phyloP scores from a whole-genome alignment of 2,113 vertebrate genomes.

The Mormyrus lacerda region DNA sequence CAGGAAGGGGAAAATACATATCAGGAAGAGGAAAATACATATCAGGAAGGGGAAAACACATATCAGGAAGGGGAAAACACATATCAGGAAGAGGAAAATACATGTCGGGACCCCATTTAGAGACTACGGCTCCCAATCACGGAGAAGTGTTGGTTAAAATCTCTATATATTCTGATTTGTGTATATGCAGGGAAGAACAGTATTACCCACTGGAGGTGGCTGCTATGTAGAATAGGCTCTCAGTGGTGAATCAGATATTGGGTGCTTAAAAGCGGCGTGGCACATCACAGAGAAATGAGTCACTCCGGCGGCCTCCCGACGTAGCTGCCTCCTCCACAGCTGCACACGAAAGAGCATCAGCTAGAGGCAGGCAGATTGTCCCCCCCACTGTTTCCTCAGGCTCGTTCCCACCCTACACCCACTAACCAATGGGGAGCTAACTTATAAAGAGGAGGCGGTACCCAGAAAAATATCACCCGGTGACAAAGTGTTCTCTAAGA shows the following conservation, averaged over 20 bases:
- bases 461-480: neutral
- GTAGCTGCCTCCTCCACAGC: neutral
- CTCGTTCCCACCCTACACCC: neutral
- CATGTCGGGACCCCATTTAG: neutral
- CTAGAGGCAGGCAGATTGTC: neutral
- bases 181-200: neutral
- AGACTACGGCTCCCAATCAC: neutral
- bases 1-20: too few species aligned
- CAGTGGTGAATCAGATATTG: conserved; percentile 15
- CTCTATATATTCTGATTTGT: neutral
- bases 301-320: neutral
- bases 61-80: too few species aligned
- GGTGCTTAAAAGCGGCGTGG: neutral
- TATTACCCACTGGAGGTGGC: neutral
- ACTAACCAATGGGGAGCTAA: neutral
- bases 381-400: neutral
- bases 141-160: neutral
- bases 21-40: too few species aligned
- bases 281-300: neutral
- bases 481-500: neutral
- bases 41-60: too few species aligned
- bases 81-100: too few species aligned
- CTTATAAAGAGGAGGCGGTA: neutral
- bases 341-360: neutral
- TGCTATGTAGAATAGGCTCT: conserved; percentile 19